Evolutionary conservation across 2,797 vertebrate genomes (phyloP).

Genomic region (Fringilla coelebs): DNA sequence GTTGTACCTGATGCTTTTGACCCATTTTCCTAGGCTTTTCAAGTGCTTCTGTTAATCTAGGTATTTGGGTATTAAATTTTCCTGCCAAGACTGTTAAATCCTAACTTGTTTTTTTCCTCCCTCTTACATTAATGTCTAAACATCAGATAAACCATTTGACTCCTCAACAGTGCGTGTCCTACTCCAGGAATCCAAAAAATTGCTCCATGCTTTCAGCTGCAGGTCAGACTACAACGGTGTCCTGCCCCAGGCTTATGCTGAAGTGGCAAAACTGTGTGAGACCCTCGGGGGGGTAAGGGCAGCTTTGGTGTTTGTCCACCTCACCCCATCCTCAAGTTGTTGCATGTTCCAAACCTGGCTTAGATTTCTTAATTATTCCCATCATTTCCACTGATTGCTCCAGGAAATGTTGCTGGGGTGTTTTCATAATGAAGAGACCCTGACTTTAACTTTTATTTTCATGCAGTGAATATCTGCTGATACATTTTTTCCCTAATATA

Average conservation of each 20-base stretch:
- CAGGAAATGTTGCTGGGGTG: neutral
- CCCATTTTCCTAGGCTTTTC: neutral
- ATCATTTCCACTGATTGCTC: neutral
- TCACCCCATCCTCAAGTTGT: neutral
- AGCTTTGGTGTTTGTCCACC: neutral
- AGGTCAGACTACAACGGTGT: constrained; percentile 76
- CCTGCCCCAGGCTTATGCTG: constrained; percentile 68
- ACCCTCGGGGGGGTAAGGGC: constrained; percentile 65
- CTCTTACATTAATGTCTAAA: neutral
- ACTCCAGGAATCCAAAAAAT: constrained; percentile 71
- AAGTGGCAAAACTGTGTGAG: constrained; percentile 64
- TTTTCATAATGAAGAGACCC: neutral
- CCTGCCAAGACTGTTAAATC: neutral
- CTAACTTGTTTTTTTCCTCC: neutral
- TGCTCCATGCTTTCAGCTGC: constrained; percentile 75
- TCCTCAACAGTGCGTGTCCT: constrained; percentile 39
- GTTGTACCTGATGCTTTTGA: neutral
- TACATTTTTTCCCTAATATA: neutral
- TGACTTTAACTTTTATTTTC: neutral
- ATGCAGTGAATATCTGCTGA: neutral
- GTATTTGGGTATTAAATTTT: neutral
- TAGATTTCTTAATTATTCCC: neutral
- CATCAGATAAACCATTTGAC: constrained; percentile 62
- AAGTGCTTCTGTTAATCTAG: neutral
- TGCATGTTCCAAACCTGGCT: neutral